A percentile compares a stretch with the other conserved stretches of the same genome.
Evolutionary conservation across 2,113 vertebrate genomes (phyloP).

Genomic region (Vicugna pacos): DNA sequence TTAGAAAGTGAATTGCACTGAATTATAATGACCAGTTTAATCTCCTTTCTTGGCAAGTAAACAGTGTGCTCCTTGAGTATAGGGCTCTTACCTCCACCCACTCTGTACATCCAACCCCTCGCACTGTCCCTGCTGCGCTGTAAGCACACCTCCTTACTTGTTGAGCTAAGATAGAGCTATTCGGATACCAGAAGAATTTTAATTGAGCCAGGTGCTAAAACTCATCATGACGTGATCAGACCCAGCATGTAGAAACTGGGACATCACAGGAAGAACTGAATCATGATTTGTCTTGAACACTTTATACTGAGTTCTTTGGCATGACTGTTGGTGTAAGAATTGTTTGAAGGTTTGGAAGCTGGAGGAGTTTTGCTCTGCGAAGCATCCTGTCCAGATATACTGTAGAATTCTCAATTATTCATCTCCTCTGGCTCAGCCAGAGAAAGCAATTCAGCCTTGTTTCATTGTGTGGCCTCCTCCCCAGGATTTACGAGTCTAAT

Average conservation of each 20-base stretch:
- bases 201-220: background rate
- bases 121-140: fast-evolving
- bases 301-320: background rate
- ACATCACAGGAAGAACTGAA: background rate
- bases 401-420: background rate
- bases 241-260: background rate
- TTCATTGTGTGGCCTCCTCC: background rate
- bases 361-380: background rate
- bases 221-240: too few relatives aligned
- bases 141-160: background rate
- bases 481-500: constrained; percentile 53
- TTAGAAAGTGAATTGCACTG: too few relatives aligned
- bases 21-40: background rate
- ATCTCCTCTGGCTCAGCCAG: background rate
- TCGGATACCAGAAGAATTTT: background rate
- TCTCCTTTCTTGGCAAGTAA: background rate
- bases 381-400: background rate
- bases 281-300: too few relatives aligned
- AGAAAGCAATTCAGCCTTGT: background rate
- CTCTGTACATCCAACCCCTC: background rate
- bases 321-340: background rate
- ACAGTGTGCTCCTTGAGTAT: background rate
- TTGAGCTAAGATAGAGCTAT: background rate
- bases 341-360: background rate
- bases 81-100: background rate